Conservation (phyloP, 2,888 invertebrate genomes). For the Sycophila texana region DNA sequence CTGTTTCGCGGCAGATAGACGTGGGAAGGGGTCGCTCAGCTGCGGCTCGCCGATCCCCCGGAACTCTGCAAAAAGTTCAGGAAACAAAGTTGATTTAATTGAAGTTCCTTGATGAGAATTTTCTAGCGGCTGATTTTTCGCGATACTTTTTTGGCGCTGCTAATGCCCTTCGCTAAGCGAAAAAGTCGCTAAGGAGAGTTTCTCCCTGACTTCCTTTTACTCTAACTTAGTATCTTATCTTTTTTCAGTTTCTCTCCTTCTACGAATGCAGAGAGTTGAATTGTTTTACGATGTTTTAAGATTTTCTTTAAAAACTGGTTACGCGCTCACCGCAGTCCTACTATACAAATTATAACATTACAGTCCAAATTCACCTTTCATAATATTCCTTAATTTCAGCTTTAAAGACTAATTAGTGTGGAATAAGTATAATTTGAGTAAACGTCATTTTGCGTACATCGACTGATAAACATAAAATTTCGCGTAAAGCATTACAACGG, state of each 20-base stretch:
- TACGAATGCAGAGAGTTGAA: constrained; percentile 20
- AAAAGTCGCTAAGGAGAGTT: constrained; percentile 21
- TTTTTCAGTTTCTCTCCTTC: constrained; percentile 1
- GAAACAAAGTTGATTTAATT: constrained; percentile 50
- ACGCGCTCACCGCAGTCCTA: too few relatives aligned
- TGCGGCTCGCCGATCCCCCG: not conserved
- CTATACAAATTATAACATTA: too few relatives aligned
- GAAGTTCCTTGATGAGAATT: constrained; percentile 28
- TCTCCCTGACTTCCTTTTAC: not conserved
- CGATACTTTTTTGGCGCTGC: constrained; percentile 26
- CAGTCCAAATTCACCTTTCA: too few relatives aligned
- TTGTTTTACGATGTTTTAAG: constrained; percentile 14
- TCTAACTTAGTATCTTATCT: not conserved
- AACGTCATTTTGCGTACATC: too few relatives aligned
- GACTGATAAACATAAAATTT: too few relatives aligned
- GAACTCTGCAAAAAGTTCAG: constrained; percentile 21
- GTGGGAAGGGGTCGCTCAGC: too few relatives aligned
- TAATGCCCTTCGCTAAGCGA: constrained; percentile 33
- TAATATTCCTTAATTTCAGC: too few relatives aligned
- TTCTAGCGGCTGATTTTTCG: constrained; percentile 42
- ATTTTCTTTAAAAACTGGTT: not conserved
- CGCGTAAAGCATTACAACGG: too few relatives aligned
- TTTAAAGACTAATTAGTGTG: too few relatives aligned
- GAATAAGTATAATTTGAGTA: too few relatives aligned
- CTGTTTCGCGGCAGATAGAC: constrained; percentile 1